Conservation (phyloP, 2,113 vertebrate species). For the Amblyopsis rosae region DNA sequence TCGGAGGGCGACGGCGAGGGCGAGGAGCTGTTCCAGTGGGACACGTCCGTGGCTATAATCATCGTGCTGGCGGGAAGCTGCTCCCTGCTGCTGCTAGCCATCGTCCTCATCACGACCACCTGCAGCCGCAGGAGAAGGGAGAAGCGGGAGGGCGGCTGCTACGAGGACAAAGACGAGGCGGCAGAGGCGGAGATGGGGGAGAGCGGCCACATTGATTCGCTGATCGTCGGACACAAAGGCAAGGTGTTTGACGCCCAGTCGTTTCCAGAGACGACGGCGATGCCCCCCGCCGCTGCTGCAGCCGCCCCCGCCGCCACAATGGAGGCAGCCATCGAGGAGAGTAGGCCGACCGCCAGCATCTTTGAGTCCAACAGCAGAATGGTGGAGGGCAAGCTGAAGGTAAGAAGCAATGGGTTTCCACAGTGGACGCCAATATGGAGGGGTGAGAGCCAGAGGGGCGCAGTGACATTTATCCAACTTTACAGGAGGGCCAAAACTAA, state of each 20-base stretch:
- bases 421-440: background rate
- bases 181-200: conserved; percentile 82
- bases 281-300: conserved; percentile 79
- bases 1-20: conserved; percentile 69
- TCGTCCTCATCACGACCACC: conserved; percentile 91
- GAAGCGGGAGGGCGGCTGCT: conserved; percentile 66
- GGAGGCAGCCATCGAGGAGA: conserved; percentile 71
- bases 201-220: conserved; percentile 77
- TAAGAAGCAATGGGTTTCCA: conserved; percentile 60
- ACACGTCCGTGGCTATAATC: conserved; percentile 89
- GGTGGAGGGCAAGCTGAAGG: conserved; percentile 83
- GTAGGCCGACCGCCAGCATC: conserved; percentile 77
- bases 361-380: conserved; percentile 86
- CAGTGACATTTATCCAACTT: too few relatives aligned
- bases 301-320: conserved; percentile 75
- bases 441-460: too few relatives aligned
- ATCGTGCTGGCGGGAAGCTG: conserved; percentile 90
- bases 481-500: too few relatives aligned
- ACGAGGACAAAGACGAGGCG: conserved; percentile 64
- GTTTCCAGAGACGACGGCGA: conserved; percentile 84
- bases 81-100: conserved; percentile 90
- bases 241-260: conserved; percentile 86
- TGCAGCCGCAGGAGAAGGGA: conserved; percentile 88
- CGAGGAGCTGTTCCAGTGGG: conserved; percentile 82
- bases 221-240: conserved; percentile 74